Evolutionary conservation across 2,888 invertebrate genomes (phyloP).

Genomic region (Stenurella melanura): DNA sequence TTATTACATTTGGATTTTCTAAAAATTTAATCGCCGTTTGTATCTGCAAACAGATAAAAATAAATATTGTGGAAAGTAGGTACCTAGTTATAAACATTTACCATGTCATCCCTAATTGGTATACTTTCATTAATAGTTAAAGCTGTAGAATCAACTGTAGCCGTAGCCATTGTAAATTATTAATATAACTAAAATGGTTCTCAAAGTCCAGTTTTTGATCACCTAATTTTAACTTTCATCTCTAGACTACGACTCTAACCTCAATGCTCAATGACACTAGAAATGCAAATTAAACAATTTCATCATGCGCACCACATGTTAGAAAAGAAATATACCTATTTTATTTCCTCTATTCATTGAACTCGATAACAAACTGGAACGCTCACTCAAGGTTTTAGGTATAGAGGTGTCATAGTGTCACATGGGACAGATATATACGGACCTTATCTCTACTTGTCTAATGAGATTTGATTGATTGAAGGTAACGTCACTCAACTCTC

Average conservation of each 20-base stretch:
- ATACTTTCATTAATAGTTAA: conserved; percentile 35
- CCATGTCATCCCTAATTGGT: conserved; percentile 54
- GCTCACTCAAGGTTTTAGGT: too few relatives aligned
- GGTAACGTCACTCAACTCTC: too few relatives aligned
- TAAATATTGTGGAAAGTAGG: conserved; percentile 7
- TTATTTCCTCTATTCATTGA: too few relatives aligned
- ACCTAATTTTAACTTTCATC: conserved; percentile 11
- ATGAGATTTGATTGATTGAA: too few relatives aligned
- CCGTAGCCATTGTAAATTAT: conserved; percentile 41
- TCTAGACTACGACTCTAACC: background rate
- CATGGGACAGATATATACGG: too few relatives aligned
- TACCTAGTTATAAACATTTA: conserved; percentile 39
- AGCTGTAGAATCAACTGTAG: conserved; percentile 21
- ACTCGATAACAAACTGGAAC: too few relatives aligned
- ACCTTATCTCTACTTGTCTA: too few relatives aligned
- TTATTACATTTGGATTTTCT: conserved; percentile 88
- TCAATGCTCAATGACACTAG: background rate
- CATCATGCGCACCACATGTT: too few relatives aligned
- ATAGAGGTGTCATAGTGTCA: too few relatives aligned
- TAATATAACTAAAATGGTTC: background rate
- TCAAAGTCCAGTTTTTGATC: conserved; percentile 24
- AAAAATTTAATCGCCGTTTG: conserved; percentile 90
- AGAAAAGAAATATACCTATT: too few relatives aligned
- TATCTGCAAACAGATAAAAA: conserved; percentile 76
- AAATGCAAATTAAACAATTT: background rate